phyloP scores from a whole-genome alignment of 23 tunicate species.

The Aplidium turbinatum region DNA sequence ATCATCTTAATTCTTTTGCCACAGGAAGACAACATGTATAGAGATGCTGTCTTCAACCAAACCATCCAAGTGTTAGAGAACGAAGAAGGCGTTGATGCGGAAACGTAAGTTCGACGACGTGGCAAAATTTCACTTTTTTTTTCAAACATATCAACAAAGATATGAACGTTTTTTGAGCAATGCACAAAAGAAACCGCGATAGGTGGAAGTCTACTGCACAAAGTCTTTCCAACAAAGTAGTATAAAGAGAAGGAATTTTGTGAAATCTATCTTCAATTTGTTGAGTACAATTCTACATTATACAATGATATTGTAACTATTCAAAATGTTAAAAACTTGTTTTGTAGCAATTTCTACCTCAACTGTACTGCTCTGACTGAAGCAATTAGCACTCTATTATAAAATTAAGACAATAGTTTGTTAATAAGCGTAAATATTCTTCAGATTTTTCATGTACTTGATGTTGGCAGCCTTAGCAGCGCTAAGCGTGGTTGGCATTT shows the following conservation, averaged over 20 bases:
- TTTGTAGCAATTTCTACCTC: not conserved
- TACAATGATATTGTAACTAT: too few species aligned
- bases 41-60: conserved; percentile 90
- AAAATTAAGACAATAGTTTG: not conserved
- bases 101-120: conserved; percentile 59
- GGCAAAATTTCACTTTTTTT: not conserved
- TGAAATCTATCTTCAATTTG: too few species aligned
- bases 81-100: conserved; percentile 95
- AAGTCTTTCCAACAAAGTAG: not conserved
- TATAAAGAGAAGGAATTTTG: too few species aligned
- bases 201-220: not conserved
- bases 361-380: not conserved
- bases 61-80: conserved; percentile 83
- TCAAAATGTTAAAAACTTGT: too few species aligned
- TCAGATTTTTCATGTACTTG: conserved; percentile 86
- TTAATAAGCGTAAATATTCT: not conserved
- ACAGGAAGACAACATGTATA: conserved; percentile 79
- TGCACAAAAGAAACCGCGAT: not conserved
- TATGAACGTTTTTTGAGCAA: not conserved
- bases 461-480: conserved; percentile 58
- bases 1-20: not conserved
- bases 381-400: not conserved
- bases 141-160: not conserved
- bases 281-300: too few species aligned
- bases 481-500: conserved; percentile 48